Percentiles rank a stretch among this genome's conserved stretches.
phyloP scores from a whole-genome alignment of 1,140 invertebrate species.

The Melipona quadrifasciata region DNA sequence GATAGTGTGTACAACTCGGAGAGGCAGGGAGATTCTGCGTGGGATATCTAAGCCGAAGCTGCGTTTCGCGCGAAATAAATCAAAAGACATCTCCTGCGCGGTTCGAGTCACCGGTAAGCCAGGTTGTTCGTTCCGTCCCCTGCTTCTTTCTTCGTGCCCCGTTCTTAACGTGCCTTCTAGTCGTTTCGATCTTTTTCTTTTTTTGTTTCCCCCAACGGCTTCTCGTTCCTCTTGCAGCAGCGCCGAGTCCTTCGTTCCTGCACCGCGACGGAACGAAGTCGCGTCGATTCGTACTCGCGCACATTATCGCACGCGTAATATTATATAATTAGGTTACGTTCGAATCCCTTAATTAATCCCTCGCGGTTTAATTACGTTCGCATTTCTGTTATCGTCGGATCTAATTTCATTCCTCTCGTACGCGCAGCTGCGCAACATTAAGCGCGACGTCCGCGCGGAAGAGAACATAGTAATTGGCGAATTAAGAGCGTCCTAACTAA shows the following conservation, averaged over 20 bases:
- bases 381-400: neutral
- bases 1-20: neutral
- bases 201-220: neutral
- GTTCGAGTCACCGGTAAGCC: conserved; percentile 35
- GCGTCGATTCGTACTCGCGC: neutral
- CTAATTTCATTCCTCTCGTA: conserved; percentile 4
- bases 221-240: neutral
- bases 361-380: conserved; percentile 5
- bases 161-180: neutral
- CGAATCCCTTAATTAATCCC: conserved; percentile 16
- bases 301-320: neutral
- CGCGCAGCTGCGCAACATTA: neutral
- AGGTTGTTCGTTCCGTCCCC: neutral
- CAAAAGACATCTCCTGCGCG: conserved; percentile 28
- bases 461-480: neutral
- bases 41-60: conserved; percentile 48
- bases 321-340: conserved; percentile 6
- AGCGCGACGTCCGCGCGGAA: neutral
- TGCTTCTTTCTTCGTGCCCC: neutral
- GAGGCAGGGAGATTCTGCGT: neutral
- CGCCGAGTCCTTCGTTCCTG: neutral
- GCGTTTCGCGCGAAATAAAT: conserved; percentile 49
- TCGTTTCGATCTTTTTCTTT: neutral
- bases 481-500: neutral
- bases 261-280: neutral